Conservation (phyloP, 2,888 invertebrate species). For the Parascotia fuliginaria region DNA sequence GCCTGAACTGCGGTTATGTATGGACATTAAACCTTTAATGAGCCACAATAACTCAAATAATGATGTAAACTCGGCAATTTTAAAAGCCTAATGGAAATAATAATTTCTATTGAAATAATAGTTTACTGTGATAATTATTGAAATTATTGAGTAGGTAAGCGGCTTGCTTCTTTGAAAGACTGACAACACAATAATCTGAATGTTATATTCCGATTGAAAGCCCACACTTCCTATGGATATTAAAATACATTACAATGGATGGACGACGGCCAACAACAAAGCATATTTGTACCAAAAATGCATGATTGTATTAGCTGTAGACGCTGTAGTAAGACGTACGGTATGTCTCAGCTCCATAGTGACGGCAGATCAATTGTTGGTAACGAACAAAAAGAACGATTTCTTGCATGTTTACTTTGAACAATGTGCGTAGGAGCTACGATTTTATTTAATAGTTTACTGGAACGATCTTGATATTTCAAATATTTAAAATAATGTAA, state of each 20-base stretch:
- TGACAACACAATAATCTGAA: conserved; percentile 54
- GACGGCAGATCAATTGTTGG: conserved; percentile 60
- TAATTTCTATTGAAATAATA: conserved; percentile 46
- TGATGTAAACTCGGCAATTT: conserved; percentile 59
- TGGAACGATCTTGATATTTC: conserved; percentile 54
- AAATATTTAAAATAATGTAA: not conserved
- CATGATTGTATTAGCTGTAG: conserved; percentile 51
- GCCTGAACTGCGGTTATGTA: conserved; percentile 52
- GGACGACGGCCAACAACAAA: conserved; percentile 61
- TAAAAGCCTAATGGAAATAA: conserved; percentile 44
- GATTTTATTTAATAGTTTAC: conserved; percentile 46
- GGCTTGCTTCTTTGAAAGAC: conserved; percentile 59
- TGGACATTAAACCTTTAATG: conserved; percentile 62
- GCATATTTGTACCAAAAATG: conserved; percentile 64
- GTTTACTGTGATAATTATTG: conserved; percentile 44
- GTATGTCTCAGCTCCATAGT: conserved; percentile 54
- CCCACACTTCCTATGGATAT: conserved; percentile 65
- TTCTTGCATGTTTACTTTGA: conserved; percentile 74
- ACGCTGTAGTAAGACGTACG: conserved; percentile 41
- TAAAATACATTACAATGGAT: conserved; percentile 65
- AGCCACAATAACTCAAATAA: conserved; percentile 52
- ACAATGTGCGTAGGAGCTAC: conserved; percentile 72
- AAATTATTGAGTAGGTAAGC: conserved; percentile 55
- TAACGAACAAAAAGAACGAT: conserved; percentile 68
- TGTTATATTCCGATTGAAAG: conserved; percentile 52